A percentile compares a stretch with the other conserved stretches of the same genome.
Evolutionary conservation across 2,888 invertebrate species (phyloP).

Genomic region (Cantharis flavilabris): DNA sequence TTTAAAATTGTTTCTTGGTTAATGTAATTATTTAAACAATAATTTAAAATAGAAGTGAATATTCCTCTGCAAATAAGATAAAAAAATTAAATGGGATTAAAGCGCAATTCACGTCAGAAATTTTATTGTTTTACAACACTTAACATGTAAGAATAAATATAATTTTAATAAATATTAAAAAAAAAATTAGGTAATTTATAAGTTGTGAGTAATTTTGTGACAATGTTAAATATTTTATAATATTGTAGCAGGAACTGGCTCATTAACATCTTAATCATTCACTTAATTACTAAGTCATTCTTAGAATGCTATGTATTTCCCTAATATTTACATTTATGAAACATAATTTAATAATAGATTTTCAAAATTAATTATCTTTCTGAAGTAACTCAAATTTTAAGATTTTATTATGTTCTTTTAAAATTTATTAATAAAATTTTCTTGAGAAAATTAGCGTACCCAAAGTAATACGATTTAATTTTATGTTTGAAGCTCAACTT

Average conservation of each 20-base stretch:
- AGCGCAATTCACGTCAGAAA: background rate
- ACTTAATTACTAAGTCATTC: background rate
- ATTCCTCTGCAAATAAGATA: background rate
- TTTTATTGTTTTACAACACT: background rate
- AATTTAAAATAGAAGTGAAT: background rate
- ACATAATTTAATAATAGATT: background rate
- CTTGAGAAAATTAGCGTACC: background rate
- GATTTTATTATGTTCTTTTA: background rate
- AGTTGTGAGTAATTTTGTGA: background rate
- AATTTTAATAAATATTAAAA: background rate
- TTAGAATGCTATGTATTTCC: background rate
- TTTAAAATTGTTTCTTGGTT: background rate
- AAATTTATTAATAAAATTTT: background rate
- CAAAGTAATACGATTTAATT: background rate
- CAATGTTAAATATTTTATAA: background rate
- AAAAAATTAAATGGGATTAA: background rate
- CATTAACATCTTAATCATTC: background rate
- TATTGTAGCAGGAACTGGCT: background rate
- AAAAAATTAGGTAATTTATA: background rate
- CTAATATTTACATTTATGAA: background rate
- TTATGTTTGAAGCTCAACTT: background rate
- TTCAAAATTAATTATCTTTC: background rate
- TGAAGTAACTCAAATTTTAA: background rate
- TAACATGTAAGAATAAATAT: background rate
- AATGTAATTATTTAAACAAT: background rate